Evolutionary conservation across 1,140 invertebrate genomes (phyloP).

Genomic region (Paramacrobiotus metropolitanus): DNA sequence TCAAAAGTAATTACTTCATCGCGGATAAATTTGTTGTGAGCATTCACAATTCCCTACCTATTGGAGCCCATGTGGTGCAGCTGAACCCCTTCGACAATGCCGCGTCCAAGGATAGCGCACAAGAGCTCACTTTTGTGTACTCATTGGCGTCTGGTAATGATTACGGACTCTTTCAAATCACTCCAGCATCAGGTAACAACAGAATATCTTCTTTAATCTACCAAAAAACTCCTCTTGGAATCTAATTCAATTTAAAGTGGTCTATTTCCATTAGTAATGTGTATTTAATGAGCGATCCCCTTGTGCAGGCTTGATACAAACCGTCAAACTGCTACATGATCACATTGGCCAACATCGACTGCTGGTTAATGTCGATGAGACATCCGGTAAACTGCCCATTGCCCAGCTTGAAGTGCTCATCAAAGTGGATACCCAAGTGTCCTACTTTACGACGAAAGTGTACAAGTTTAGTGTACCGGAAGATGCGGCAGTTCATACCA

Average conservation of each 20-base stretch:
- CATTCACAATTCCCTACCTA: neutral
- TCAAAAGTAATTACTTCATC: neutral
- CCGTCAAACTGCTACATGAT: neutral
- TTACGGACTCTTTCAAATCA: neutral
- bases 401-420: neutral
- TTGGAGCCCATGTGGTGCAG: neutral
- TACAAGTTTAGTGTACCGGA: conserved; percentile 11
- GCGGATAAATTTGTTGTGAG: neutral
- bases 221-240: too few species aligned
- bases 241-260: too few species aligned
- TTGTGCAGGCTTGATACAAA: neutral
- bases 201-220: too few species aligned
- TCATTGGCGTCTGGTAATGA: neutral
- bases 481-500: conserved; percentile 3
- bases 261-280: too few species aligned
- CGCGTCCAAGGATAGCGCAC: neutral
- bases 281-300: neutral
- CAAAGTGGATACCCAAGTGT: conserved; percentile 3
- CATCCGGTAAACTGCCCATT: neutral
- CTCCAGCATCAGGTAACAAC: neutral
- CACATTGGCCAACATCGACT: neutral
- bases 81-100: neutral
- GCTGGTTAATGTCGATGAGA: neutral
- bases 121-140: too few species aligned
- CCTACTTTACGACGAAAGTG: conserved; percentile 9